phyloP scores from a whole-genome alignment of 2,797 vertebrate species.

The Tympanoctomys barrerae region DNA sequence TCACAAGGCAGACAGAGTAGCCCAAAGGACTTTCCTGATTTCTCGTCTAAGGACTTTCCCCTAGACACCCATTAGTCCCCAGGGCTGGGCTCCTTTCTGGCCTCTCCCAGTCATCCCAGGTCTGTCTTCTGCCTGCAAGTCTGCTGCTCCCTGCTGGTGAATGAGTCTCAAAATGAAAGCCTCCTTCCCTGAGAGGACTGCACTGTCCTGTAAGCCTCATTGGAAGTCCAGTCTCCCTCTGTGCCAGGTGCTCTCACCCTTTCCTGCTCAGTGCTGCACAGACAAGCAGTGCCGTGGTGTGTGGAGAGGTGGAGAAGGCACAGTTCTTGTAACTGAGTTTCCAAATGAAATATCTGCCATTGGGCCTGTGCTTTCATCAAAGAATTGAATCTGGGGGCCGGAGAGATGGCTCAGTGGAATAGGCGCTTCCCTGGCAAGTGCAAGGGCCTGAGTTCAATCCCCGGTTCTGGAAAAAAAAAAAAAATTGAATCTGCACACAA shows the following conservation, averaged over 20 bases:
- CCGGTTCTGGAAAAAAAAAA: no score
- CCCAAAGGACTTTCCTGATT: background rate
- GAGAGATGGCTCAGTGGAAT: no score
- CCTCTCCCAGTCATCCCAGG: rapidly evolving
- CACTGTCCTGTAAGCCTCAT: background rate
- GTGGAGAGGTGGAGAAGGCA: background rate
- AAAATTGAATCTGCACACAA: background rate
- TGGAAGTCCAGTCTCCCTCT: background rate
- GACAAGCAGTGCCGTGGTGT: background rate
- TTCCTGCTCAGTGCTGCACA: background rate
- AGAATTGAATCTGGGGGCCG: background rate
- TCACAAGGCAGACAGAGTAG: background rate
- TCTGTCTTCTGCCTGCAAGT: background rate
- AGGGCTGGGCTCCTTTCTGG: background rate
- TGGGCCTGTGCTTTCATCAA: background rate
- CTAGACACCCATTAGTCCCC: no score
- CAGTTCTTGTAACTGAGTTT: background rate
- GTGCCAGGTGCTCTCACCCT: background rate
- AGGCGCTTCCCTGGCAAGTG: no score
- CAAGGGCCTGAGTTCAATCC: no score
- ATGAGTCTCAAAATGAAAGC: background rate
- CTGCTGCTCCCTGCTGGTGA: background rate
- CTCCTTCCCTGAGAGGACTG: background rate
- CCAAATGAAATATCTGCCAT: background rate
- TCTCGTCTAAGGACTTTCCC: background rate